Conservation (phyloP, 1,140 invertebrate genomes). For the Zeugodacus cucurbitae region DNA sequence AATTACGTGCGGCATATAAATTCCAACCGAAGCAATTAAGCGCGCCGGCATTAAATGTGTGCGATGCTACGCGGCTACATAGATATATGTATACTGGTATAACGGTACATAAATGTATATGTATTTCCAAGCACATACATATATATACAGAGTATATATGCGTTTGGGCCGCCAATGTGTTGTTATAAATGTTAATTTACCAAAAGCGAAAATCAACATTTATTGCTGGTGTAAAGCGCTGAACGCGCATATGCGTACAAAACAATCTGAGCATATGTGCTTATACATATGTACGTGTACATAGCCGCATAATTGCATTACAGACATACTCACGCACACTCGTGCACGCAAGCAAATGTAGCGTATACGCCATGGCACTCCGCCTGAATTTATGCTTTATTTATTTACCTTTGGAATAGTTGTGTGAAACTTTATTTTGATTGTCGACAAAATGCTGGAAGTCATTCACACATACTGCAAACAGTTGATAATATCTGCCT, state of each 20-base stretch:
- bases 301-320: neutral
- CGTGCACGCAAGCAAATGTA: neutral
- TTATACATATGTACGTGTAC: neutral
- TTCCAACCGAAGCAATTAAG: conserved; percentile 65
- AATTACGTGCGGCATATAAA: conserved; percentile 65
- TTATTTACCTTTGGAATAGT: conserved; percentile 8
- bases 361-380: neutral
- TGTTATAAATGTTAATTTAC: conserved; percentile 66
- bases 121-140: neutral
- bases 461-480: neutral
- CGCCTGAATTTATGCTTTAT: conserved; percentile 32
- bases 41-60: conserved; percentile 55
- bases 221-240: conserved; percentile 50
- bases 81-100: neutral
- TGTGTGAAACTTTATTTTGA: conserved; percentile 9
- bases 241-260: neutral
- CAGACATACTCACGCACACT: neutral
- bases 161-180: conserved; percentile 47
- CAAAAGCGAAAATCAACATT: conserved; percentile 64
- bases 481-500: neutral
- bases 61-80: conserved; percentile 38
- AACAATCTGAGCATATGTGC: neutral
- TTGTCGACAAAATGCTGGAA: conserved; percentile 13
- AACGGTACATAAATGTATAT: neutral
- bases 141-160: neutral